Percentiles rank a stretch among this genome's conserved stretches.
phyloP scores from a whole-genome alignment of 37 sponge, comb jelly and placozoan species.

The Mnemiopsis leidyi region DNA sequence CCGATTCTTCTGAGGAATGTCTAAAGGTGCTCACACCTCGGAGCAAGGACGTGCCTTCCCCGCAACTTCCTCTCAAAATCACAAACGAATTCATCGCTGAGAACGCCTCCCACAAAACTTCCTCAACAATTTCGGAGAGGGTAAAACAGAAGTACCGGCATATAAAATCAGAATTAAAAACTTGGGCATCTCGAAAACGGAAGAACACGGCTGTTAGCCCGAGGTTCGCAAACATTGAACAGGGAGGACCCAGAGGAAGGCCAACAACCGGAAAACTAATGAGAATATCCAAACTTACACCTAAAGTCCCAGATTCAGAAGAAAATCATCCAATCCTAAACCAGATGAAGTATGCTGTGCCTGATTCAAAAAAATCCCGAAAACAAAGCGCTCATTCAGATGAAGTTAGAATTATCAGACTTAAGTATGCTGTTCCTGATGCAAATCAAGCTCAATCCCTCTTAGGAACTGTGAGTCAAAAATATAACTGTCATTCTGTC shows the following conservation, averaged over 20 bases:
- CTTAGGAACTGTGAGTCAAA: too few species aligned
- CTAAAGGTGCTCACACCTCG: constrained; percentile 2
- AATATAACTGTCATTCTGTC: too few species aligned
- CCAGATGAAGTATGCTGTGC: background rate
- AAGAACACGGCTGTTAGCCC: background rate
- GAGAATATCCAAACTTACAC: background rate
- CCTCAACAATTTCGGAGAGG: constrained; percentile 35
- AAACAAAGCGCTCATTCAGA: too few species aligned
- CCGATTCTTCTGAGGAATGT: constrained; percentile 23
- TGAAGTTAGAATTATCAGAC: too few species aligned
- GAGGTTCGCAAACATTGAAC: background rate
- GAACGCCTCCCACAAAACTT: constrained; percentile 41
- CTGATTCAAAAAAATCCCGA: background rate
- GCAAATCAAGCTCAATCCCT: too few species aligned
- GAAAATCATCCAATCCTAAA: background rate
- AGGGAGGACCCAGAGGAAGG: background rate
- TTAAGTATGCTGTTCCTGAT: too few species aligned
- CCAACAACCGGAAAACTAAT: background rate
- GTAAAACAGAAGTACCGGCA: constrained; percentile 49
- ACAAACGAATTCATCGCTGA: constrained; percentile 19
- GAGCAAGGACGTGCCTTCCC: background rate
- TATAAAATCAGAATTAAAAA: background rate
- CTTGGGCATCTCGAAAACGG: constrained; percentile 1
- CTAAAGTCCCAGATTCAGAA: background rate
- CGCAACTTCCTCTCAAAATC: background rate